A percentile compares a stretch with the other conserved stretches of the same genome.
Conservation (phyloP, 1,140 invertebrate species). For the Kradibia gibbosae region DNA sequence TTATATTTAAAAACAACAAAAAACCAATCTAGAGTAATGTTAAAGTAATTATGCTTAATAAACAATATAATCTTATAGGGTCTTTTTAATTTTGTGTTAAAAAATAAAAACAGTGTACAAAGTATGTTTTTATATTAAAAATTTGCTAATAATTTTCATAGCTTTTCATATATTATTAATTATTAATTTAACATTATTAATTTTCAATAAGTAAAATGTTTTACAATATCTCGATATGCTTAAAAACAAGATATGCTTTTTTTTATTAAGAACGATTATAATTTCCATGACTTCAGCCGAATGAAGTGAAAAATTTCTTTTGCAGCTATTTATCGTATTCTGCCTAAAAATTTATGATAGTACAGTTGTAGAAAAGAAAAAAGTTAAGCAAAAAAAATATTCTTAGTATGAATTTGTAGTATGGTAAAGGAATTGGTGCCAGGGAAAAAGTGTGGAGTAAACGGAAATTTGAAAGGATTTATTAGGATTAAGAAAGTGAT, state of each 20-base stretch:
- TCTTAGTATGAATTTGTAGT: no score
- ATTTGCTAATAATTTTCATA: no score
- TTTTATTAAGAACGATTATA: constrained; percentile 18
- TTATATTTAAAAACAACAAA: no score
- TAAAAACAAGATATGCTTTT: neutral
- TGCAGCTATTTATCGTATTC: constrained; percentile 23
- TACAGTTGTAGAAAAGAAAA: neutral
- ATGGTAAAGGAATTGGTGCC: neutral
- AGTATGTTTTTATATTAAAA: no score
- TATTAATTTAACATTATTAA: no score
- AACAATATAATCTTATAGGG: no score
- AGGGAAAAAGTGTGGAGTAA: constrained; percentile 53
- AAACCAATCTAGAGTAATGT: no score
- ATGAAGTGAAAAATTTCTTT: neutral
- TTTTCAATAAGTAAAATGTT: no score
- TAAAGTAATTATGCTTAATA: no score
- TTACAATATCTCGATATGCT: neutral
- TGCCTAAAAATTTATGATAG: constrained; percentile 10
- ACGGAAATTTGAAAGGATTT: constrained; percentile 63
- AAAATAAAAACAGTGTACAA: no score
- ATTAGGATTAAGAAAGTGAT: constrained; percentile 62
- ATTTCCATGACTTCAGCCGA: constrained; percentile 21
- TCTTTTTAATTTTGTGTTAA: no score
- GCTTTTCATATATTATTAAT: no score
- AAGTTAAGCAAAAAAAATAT: neutral